A percentile compares a stretch with the other conserved stretches of the same genome.
phyloP scores from a whole-genome alignment of 1,140 invertebrate genomes.

The Drosophila bocqueti region DNA sequence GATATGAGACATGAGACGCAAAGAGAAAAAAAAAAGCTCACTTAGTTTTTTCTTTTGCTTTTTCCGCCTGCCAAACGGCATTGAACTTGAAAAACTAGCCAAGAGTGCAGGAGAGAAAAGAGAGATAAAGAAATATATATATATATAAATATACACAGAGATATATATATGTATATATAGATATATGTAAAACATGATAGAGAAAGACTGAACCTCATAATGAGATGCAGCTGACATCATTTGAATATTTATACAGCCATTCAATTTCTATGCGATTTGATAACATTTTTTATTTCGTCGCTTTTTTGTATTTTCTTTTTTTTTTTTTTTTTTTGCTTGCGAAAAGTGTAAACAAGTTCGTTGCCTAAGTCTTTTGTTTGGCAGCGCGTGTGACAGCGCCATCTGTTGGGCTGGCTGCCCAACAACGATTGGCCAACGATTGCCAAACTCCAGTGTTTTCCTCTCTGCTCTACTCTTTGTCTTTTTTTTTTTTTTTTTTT shows the following conservation, averaged over 20 bases:
- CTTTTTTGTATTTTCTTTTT: not conserved
- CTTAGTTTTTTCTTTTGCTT: constrained; percentile 38
- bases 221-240: constrained; percentile 74
- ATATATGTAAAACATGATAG: not conserved
- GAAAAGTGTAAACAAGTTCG: constrained; percentile 81
- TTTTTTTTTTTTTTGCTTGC: constrained; percentile 53
- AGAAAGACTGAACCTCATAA: constrained; percentile 40
- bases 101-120: constrained; percentile 19
- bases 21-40: not conserved
- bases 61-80: constrained; percentile 71
- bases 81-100: constrained; percentile 76
- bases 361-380: constrained; percentile 82
- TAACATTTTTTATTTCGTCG: constrained; percentile 42
- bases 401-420: constrained; percentile 54
- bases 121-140: not conserved
- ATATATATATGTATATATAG: no score
- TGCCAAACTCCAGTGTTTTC: constrained; percentile 40
- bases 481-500: not conserved
- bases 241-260: constrained; percentile 53
- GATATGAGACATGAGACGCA: constrained; percentile 19
- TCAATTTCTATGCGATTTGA: constrained; percentile 64
- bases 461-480: not conserved
- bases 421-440: constrained; percentile 57
- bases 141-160: constrained; percentile 1
- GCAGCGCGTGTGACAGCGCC: constrained; percentile 53